A percentile compares a stretch with the other conserved stretches of the same genome.
phyloP scores from a whole-genome alignment of 2,797 vertebrate genomes.

The Brachymystax lenok region DNA sequence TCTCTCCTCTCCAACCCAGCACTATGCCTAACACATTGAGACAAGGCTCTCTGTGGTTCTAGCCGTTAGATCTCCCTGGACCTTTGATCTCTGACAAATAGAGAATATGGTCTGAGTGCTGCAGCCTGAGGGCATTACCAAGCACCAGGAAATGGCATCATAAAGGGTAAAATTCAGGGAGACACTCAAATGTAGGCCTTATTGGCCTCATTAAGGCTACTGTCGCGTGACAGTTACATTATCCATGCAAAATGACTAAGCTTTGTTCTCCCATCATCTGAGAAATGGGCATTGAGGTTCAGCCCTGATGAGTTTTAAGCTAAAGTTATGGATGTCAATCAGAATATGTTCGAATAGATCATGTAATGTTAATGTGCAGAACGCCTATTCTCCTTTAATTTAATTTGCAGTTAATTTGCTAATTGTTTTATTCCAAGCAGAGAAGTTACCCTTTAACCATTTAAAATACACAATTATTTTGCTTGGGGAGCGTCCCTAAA shows the following conservation, averaged over 20 bases:
- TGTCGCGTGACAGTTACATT: slow-evolving; percentile 67
- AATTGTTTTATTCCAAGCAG: background rate
- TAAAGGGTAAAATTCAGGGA: slow-evolving; percentile 61
- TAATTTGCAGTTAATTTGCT: slow-evolving; percentile 10
- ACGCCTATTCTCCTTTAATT: slow-evolving; percentile 10
- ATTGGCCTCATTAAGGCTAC: slow-evolving; percentile 63
- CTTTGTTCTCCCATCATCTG: slow-evolving; percentile 62
- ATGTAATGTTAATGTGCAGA: slow-evolving; percentile 19
- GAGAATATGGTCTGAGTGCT: slow-evolving; percentile 52
- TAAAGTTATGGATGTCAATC: slow-evolving; percentile 59
- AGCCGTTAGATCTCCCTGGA: slow-evolving; percentile 59
- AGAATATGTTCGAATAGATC: slow-evolving; percentile 25
- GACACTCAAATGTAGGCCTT: slow-evolving; percentile 69
- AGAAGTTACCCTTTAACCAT: slow-evolving; percentile 8
- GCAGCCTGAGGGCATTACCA: slow-evolving; percentile 54
- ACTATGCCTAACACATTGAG: slow-evolving; percentile 31
- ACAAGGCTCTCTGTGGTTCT: slow-evolving; percentile 52
- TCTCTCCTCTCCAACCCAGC: slow-evolving; percentile 39
- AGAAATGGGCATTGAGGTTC: slow-evolving; percentile 51
- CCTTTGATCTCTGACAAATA: slow-evolving; percentile 73
- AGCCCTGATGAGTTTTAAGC: slow-evolving; percentile 48
- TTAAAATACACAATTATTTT: slow-evolving; percentile 29
- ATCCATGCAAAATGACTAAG: slow-evolving; percentile 65
- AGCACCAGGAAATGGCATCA: slow-evolving; percentile 57
- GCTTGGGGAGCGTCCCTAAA: slow-evolving; percentile 63